A percentile compares a stretch with the other conserved stretches of the same genome.
Evolutionary conservation across 2,113 vertebrate genomes (phyloP).

Genomic region (Petaurus breviceps): DNA sequence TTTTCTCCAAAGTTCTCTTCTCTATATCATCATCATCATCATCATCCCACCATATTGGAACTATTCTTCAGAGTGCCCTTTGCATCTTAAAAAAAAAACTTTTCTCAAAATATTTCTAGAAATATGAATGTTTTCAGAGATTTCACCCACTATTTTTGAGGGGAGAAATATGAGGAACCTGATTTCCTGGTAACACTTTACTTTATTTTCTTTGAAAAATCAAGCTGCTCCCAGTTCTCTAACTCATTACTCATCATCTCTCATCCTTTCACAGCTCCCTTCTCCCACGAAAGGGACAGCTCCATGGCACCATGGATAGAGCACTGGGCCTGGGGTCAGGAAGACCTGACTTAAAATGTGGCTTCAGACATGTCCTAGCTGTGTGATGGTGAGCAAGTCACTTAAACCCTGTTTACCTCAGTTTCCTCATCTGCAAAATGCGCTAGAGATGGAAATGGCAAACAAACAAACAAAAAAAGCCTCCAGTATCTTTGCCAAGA

Average conservation of each 20-base stretch:
- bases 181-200: neutral
- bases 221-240: neutral
- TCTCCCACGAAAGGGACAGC: neutral
- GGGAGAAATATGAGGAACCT: neutral
- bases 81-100: neutral
- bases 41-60: neutral
- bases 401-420: neutral
- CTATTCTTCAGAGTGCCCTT: neutral
- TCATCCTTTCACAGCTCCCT: neutral
- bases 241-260: neutral
- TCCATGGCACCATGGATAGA: neutral
- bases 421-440: constrained; percentile 7
- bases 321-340: neutral
- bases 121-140: neutral
- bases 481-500: neutral
- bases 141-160: neutral
- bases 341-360: neutral
- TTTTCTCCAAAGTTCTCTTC: neutral
- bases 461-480: neutral
- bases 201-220: neutral
- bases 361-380: neutral
- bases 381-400: neutral
- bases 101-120: neutral
- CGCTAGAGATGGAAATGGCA: too few relatives aligned
- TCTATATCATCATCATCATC: neutral